Conservation (phyloP, 2,797 vertebrate species). For the Macropus fuliginosus region DNA sequence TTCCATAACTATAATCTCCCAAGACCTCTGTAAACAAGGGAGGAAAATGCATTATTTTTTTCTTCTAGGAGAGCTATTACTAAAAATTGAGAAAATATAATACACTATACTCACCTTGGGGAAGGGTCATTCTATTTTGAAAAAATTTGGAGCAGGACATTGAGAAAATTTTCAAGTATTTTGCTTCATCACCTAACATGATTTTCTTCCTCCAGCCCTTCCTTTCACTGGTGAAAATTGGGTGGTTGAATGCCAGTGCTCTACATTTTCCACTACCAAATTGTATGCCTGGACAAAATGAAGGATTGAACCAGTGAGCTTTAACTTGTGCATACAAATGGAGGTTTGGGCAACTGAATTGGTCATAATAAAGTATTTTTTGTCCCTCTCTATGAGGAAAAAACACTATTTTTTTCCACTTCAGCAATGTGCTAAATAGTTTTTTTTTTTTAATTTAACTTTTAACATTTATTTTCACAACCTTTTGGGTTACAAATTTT, state of each 20-base stretch:
- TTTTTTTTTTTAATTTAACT: no score
- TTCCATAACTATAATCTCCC: not conserved
- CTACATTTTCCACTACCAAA: slow-evolving; percentile 21
- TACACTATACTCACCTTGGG: not conserved
- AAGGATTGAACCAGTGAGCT: not conserved
- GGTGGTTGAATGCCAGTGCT: not conserved
- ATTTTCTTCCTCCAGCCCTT: not conserved
- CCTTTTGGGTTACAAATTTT: no score
- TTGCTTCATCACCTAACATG: not conserved
- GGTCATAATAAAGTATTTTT: not conserved
- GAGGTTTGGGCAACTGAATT: slow-evolving; percentile 26
- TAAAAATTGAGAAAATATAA: not conserved
- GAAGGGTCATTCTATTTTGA: not conserved
- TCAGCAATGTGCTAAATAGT: not conserved
- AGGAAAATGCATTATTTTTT: not conserved
- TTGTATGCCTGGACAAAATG: slow-evolving; percentile 14
- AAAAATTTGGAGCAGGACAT: not conserved
- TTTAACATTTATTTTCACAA: no score
- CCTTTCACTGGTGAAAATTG: slow-evolving; percentile 24
- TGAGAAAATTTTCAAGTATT: not conserved
- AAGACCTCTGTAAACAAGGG: not conserved
- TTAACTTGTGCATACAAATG: slow-evolving; percentile 34
- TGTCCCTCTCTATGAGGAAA: slow-evolving; percentile 20
- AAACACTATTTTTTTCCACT: not conserved
- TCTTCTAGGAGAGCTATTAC: not conserved